phyloP scores from a whole-genome alignment of 2,113 vertebrate species.

The Reinhardtius hippoglossoides region DNA sequence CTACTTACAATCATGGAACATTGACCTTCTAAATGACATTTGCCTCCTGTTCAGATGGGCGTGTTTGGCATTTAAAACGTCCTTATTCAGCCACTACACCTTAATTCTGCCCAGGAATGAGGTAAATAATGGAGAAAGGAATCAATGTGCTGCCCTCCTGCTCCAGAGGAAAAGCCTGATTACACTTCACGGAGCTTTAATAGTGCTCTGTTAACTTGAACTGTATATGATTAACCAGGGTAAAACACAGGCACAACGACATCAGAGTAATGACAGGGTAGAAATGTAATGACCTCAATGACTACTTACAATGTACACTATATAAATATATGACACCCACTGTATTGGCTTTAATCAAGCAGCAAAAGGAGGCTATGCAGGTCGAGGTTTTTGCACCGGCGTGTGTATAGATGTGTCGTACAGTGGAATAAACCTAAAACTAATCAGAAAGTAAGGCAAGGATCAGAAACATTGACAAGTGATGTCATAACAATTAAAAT shows the following conservation, averaged over 20 bases:
- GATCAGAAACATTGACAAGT: too few relatives aligned
- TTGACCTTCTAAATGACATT: constrained; percentile 69
- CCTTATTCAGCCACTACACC: constrained; percentile 15
- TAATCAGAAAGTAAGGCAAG: too few relatives aligned
- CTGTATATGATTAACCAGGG: background rate
- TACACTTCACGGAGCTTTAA: background rate
- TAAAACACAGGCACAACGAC: background rate
- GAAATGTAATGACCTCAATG: background rate
- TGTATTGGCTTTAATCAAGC: background rate
- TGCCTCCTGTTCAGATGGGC: constrained; percentile 51
- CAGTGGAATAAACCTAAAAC: too few relatives aligned
- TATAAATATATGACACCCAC: background rate
- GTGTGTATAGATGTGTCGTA: background rate
- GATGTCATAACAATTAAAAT: too few relatives aligned
- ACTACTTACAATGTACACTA: background rate
- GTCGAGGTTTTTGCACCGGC: background rate
- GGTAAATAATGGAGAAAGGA: constrained; percentile 30
- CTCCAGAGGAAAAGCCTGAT: constrained; percentile 7
- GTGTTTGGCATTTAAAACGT: constrained; percentile 63
- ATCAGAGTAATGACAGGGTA: background rate
- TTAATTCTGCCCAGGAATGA: constrained; percentile 19
- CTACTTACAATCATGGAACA: constrained; percentile 32
- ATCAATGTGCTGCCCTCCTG: constrained; percentile 22
- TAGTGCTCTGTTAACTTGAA: background rate
- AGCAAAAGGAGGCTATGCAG: background rate